Evolutionary conservation across 2,797 vertebrate genomes (phyloP).

Genomic region (Tokudaia muenninki): DNA sequence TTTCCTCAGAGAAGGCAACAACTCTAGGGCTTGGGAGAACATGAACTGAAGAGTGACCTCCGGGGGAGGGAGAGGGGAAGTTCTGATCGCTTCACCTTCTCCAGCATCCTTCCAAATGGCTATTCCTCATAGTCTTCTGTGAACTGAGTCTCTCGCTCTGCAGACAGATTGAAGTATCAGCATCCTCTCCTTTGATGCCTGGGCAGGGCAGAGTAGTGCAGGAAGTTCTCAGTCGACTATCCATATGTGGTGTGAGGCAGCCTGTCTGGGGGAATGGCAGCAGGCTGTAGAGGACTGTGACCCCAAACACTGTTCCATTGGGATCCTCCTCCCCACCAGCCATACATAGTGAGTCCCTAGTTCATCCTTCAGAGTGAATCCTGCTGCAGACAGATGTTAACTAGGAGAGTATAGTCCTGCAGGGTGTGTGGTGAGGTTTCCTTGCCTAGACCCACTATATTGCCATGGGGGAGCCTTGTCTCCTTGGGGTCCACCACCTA

Average conservation of each 20-base stretch:
- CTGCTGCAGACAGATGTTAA: neutral
- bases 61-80: neutral
- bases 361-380: neutral
- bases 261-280: neutral
- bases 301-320: neutral
- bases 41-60: neutral
- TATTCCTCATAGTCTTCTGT: neutral
- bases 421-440: neutral
- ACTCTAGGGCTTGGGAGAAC: neutral
- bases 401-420: neutral
- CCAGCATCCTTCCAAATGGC: neutral
- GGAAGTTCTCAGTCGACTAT: neutral
- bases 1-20: neutral
- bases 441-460: neutral
- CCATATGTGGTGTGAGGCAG: neutral
- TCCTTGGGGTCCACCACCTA: neutral
- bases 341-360: neutral
- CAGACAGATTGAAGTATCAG: neutral
- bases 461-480: neutral
- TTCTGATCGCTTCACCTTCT: neutral
- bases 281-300: no score
- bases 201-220: neutral
- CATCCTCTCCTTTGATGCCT: no score
- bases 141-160: neutral
- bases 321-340: fast-evolving